Base-by-base conservation (phyloP, 2,113 vertebrate species). In the Phrynosoma platyrhinos region DNA sequence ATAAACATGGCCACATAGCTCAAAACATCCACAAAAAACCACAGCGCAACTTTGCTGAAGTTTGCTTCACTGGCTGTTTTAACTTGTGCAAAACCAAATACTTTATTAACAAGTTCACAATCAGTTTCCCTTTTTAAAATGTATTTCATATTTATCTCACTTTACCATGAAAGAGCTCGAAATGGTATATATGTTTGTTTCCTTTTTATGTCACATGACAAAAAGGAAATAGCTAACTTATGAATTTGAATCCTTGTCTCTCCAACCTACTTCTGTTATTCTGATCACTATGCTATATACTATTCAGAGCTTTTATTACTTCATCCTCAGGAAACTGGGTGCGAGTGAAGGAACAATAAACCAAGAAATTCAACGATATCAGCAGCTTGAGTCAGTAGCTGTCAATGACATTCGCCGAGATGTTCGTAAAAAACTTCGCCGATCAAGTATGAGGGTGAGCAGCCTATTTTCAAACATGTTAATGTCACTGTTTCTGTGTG, bases 331-430 rank as follows among this genome's bases (percentile, higher is more conserved):
- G 93, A 99, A 99, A 97, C 91, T 99, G 91, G 99, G 99, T 88
- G 99, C 99, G 75, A 99, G 99, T 85, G 99, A 99, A 93, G 98
- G 99, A 82, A 99, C 99, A 74, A 99, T 99, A 94, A 99, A 99
- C 91, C 99, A 99, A 95, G 99, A 99, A 96, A 99, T 99, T 79
- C 98, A 99, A 16, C 98, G 98, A 21, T 99, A 99, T 87, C 99
- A 99, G 84, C 98, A 99, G 32, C 92, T 99, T 91, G 99, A 99
- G 94, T 99, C 98, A 0, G 98, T 99, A 78, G 99, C 99, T 3
- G 99, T 99, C 88, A 99, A 99, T 40, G 99, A 99, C 89, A 99
- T 99, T 92, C 96, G 99, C 66, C 97, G 99, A 89, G 99, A 99
- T 0, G 99, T 99, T 47, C 96, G 99, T 16, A 99, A 99, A 93